Evolutionary conservation across 1,140 invertebrate species (phyloP).

Genomic region (Nephila pilipes): DNA sequence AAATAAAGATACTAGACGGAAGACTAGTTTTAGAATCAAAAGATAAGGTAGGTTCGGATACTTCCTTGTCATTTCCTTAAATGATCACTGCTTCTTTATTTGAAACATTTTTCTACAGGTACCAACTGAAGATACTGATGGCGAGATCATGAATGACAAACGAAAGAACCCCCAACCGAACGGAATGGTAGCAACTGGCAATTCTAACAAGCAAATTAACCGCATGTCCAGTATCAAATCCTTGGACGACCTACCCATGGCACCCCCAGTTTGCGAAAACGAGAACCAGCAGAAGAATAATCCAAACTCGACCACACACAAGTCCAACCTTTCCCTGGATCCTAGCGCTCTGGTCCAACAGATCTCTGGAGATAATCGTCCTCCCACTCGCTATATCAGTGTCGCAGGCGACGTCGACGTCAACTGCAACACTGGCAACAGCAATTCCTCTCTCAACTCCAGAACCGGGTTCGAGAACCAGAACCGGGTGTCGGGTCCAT

Average conservation of each 20-base stretch:
- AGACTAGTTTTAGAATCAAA: too few relatives aligned
- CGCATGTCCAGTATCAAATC: conserved; percentile 38
- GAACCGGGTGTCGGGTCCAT: conserved; percentile 42
- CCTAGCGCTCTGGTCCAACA: conserved; percentile 81
- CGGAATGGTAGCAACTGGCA: not conserved
- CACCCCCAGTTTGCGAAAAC: conserved; percentile 68
- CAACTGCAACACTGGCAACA: conserved; percentile 70
- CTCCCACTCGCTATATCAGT: conserved; percentile 65
- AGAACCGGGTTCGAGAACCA: conserved; percentile 29
- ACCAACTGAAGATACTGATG: conserved; percentile 45
- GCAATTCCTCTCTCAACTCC: conserved; percentile 7
- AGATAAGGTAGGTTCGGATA: too few relatives aligned
- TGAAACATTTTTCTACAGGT: not conserved
- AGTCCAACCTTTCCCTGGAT: conserved; percentile 82
- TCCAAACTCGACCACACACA: conserved; percentile 78
- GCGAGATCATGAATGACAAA: not conserved
- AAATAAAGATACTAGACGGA: too few relatives aligned
- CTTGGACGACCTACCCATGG: conserved; percentile 68
- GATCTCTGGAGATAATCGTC: conserved; percentile 28
- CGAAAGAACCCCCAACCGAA: not conserved
- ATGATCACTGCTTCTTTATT: too few relatives aligned
- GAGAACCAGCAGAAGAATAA: conserved; percentile 76
- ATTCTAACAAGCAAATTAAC: not conserved
- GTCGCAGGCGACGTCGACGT: conserved; percentile 79
- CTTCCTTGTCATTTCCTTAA: too few relatives aligned